Evolutionary conservation across 2,113 vertebrate genomes (phyloP).

Genomic region (Carlito syrichta): DNA sequence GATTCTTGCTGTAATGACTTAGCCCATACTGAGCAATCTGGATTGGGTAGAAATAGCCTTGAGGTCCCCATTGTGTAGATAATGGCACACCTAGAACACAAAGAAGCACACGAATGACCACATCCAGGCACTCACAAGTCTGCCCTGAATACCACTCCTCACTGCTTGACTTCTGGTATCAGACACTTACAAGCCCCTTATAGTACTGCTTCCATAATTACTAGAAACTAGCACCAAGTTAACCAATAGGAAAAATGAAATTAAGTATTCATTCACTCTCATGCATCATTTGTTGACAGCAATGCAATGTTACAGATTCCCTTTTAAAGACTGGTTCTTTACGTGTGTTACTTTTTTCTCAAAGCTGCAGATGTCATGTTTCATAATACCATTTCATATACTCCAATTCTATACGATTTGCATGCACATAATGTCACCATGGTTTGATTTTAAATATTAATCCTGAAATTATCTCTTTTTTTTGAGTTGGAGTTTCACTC

Average conservation of each 20-base stretch:
- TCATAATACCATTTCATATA: neutral
- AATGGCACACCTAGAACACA: slow-evolving; percentile 90
- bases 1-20: slow-evolving; percentile 99
- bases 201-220: neutral
- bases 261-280: neutral
- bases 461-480: too few relatives aligned
- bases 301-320: neutral
- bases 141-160: neutral
- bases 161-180: neutral
- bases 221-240: neutral
- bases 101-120: neutral
- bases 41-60: slow-evolving; percentile 99
- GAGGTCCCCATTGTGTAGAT: slow-evolving; percentile 98
- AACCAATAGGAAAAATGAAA: neutral
- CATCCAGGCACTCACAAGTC: neutral
- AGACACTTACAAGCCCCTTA: neutral
- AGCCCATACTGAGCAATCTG: slow-evolving; percentile 99
- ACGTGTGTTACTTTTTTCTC: neutral
- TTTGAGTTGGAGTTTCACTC: too few relatives aligned
- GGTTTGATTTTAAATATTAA: slow-evolving; percentile 7
- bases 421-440: neutral
- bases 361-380: neutral
- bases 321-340: neutral
- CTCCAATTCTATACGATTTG: neutral
- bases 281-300: neutral